Evolutionary conservation across 2,113 vertebrate species (phyloP).

Genomic region (Psittacara wagleri): DNA sequence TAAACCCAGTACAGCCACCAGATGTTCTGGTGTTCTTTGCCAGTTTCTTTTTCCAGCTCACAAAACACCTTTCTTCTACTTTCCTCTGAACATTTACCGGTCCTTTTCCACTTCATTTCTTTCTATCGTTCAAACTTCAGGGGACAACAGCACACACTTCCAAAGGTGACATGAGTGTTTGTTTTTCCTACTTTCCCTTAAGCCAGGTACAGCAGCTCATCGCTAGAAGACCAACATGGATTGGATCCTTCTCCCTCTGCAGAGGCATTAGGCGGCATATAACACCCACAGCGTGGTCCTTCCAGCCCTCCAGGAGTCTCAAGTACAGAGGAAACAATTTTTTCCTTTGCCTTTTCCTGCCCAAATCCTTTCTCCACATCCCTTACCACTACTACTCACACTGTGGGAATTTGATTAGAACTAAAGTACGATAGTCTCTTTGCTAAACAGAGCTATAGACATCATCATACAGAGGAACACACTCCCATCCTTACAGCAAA

Average conservation of each 20-base stretch:
- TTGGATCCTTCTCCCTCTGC: background rate
- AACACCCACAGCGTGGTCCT: background rate
- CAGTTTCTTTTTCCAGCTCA: conserved; percentile 4
- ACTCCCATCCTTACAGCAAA: background rate
- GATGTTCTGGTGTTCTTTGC: background rate
- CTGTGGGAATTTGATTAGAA: background rate
- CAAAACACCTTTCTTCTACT: background rate
- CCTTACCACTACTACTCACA: background rate
- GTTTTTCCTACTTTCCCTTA: background rate
- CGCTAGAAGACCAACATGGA: background rate
- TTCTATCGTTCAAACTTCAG: background rate
- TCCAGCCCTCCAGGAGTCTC: background rate
- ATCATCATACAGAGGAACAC: background rate
- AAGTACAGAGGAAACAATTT: background rate
- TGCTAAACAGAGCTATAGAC: background rate
- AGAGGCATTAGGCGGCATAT: background rate
- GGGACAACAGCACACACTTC: background rate
- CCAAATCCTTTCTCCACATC: background rate
- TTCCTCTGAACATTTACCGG: background rate
- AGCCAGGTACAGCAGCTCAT: background rate
- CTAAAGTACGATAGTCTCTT: background rate
- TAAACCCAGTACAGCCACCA: background rate
- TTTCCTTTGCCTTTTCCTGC: background rate
- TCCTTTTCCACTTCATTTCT: background rate
- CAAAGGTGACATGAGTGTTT: background rate